A percentile compares a stretch with the other conserved stretches of the same genome.
These are phyloP conservation scores for Troilus luridus DNA, from an alignment of 2,888 invertebrate genomes.

Conservation along the genomic window DNA sequence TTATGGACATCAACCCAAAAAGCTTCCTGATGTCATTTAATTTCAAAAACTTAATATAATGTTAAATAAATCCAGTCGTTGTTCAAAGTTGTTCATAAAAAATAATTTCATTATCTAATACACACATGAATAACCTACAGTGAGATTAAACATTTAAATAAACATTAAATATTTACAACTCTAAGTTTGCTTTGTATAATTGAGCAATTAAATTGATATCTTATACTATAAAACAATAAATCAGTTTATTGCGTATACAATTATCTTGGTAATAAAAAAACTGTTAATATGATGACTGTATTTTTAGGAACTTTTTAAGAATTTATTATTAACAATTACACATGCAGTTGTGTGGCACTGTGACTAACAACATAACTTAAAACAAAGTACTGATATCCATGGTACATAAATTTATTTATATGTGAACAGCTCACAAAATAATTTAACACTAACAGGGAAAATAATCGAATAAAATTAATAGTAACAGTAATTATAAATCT, in stretches of 20 bases:
- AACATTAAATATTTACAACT: conserved; percentile 44
- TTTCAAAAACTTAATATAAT: conserved; percentile 41
- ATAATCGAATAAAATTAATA: conserved; percentile 39
- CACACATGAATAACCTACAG: conserved; percentile 50
- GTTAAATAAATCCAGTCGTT: conserved; percentile 55
- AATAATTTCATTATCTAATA: conserved; percentile 37
- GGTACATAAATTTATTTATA: conserved; percentile 4
- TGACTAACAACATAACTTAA: conserved; percentile 13
- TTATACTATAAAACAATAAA: conserved; percentile 58
- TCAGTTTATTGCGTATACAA: conserved; percentile 58
- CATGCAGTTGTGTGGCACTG: conserved; percentile 45
- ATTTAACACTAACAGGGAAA: conserved; percentile 3
- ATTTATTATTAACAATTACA: conserved; percentile 42
- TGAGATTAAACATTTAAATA: conserved; percentile 54
- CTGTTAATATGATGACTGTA: conserved; percentile 56
- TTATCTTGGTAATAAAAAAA: conserved; percentile 53
- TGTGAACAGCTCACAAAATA: conserved; percentile 12
- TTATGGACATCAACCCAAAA: conserved; percentile 51
- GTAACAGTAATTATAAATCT: conserved; percentile 30
- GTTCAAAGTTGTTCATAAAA: conserved; percentile 55
- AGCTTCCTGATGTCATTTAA: conserved; percentile 44
- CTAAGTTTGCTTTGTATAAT: conserved; percentile 59
- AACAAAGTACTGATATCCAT: conserved; percentile 17
- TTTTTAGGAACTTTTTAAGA: conserved; percentile 55
- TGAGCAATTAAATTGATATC: conserved; percentile 59